Percentiles rank a stretch among this genome's conserved stretches.
These are phyloP conservation scores for Toxostoma redivivum DNA, from an alignment of 2,113 vertebrate species.

Conservation along the genomic window DNA sequence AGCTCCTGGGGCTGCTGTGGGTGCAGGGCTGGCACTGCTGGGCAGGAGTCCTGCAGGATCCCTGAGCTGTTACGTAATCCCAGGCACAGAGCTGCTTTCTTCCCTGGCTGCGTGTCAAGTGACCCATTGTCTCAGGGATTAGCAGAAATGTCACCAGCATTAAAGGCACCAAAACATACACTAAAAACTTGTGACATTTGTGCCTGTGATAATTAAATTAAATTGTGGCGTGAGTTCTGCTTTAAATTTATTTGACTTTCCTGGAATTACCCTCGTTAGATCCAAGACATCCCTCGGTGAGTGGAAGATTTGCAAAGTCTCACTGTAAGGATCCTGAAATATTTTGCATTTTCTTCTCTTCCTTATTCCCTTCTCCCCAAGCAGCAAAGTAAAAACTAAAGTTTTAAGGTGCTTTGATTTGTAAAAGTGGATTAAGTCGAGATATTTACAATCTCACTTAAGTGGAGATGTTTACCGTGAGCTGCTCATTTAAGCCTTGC, in stretches of 20 bases:
- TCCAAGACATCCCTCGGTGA: neutral
- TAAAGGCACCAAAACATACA: slow-evolving; percentile 1
- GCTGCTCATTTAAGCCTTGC: neutral
- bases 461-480: neutral
- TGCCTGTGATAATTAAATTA: neutral
- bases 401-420: neutral
- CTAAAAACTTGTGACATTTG: neutral
- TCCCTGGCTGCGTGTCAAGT: neutral
- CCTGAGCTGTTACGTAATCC: neutral
- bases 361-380: neutral
- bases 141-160: neutral
- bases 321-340: neutral
- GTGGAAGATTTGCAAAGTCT: neutral
- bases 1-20: neutral
- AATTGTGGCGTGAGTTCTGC: neutral
- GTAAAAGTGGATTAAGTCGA: neutral
- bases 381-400: neutral
- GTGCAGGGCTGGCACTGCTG: neutral
- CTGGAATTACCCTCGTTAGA: neutral
- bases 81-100: slow-evolving; percentile 45
- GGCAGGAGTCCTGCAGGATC: neutral
- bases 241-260: neutral
- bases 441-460: neutral
- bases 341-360: neutral
- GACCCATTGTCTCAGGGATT: slow-evolving; percentile 30